A percentile compares a stretch with the other conserved stretches of the same genome.
Conservation (phyloP, 2,888 invertebrate species). For the Dryocosmus kuriphilus region DNA sequence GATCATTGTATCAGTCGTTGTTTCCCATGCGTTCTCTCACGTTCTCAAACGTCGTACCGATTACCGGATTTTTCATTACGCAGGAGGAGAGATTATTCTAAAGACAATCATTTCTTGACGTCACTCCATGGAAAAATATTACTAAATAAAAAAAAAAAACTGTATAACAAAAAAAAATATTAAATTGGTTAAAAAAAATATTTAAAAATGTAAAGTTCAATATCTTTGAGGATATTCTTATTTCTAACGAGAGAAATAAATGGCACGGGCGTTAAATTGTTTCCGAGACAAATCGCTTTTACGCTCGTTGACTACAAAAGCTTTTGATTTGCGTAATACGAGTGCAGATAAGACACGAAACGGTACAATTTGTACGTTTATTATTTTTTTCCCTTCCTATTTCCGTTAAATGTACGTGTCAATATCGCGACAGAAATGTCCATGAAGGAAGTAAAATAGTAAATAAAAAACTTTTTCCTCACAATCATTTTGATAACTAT, state of each 20-base stretch:
- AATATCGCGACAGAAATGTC: neutral
- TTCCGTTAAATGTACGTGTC: slow-evolving; percentile 5
- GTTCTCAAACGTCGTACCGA: slow-evolving; percentile 21
- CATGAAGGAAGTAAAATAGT: neutral
- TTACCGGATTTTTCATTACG: slow-evolving; percentile 11
- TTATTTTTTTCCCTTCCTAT: neutral
- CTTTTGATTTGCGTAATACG: slow-evolving; percentile 11
- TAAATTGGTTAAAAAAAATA: neutral
- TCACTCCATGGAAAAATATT: neutral
- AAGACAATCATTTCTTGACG: no score
- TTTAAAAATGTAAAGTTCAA: neutral
- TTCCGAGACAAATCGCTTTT: slow-evolving; percentile 7
- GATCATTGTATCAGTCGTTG: slow-evolving; percentile 33
- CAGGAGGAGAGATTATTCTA: neutral
- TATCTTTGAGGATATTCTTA: neutral
- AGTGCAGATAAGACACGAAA: slow-evolving; percentile 20
- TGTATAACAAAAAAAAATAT: neutral
- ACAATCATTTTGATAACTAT: neutral
- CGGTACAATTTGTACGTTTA: neutral
- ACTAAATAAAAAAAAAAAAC: neutral
- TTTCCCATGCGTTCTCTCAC: slow-evolving; percentile 37
- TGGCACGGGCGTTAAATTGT: neutral
- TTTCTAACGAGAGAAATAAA: neutral
- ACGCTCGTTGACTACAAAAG: slow-evolving; percentile 14
- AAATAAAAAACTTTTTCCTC: neutral